Percentiles rank a stretch among this genome's conserved stretches.
Evolutionary conservation across 2,113 vertebrate species (phyloP).

Genomic region (Perca schrenkii): DNA sequence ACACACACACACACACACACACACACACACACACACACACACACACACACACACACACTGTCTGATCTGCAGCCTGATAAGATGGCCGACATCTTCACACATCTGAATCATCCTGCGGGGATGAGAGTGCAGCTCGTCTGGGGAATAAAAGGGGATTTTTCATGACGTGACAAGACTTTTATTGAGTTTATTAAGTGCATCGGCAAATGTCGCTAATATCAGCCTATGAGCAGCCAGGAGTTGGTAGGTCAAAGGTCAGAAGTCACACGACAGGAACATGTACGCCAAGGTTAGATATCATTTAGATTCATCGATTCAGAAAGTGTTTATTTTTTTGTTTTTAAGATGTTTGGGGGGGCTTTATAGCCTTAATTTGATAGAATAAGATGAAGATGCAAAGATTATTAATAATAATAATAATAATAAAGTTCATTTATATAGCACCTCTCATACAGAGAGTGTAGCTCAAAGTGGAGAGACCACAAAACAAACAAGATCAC

Average conservation of each 20-base stretch:
- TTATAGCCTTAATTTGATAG: no score
- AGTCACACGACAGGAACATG: constrained; percentile 2
- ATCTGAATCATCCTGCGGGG: constrained; percentile 2
- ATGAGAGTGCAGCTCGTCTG: not conserved
- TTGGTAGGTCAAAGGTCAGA: constrained; percentile 11
- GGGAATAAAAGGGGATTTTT: constrained; percentile 5
- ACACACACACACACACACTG: constrained; percentile 7
- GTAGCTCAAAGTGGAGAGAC: no score
- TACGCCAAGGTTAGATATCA: not conserved
- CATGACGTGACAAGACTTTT: not conserved
- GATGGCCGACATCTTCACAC: constrained; percentile 23
- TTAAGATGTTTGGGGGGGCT: no score
- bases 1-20: constrained; percentile 32
- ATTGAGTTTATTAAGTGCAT: not conserved
- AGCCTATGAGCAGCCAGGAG: not conserved
- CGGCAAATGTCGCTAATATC: not conserved
- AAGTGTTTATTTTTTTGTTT: not conserved
- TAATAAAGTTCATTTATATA: no score
- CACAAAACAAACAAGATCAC: no score
- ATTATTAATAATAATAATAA: no score
- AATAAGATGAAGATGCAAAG: no score
- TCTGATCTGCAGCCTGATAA: constrained; percentile 52
- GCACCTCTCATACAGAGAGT: no score
- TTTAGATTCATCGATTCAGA: not conserved
- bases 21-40: constrained; percentile 27